Evolutionary conservation across 37 sponge, comb jelly and placozoan genomes (phyloP).

Genomic region (Crambe crambe): DNA sequence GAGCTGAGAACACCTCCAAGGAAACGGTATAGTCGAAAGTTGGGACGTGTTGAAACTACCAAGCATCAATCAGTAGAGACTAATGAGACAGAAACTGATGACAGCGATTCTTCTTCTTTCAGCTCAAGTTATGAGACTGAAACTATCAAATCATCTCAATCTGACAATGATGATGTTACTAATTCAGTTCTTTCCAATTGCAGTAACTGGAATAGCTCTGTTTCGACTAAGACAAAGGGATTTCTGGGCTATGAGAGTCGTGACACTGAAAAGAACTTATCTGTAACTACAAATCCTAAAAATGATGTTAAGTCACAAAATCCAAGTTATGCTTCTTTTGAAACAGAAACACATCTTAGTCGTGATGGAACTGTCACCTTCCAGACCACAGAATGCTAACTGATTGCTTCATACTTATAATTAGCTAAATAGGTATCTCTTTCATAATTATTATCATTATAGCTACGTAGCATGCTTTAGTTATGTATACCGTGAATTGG

Average conservation of each 20-base stretch:
- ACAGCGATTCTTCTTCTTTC: constrained; percentile 17
- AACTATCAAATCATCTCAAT: neutral
- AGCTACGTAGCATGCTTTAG: no score
- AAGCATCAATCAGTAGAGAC: neutral
- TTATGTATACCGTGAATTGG: no score
- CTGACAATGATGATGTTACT: constrained; percentile 12
- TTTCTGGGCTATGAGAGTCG: neutral
- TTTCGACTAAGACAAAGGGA: neutral
- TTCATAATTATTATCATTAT: no score
- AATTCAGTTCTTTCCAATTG: neutral
- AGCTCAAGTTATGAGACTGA: neutral
- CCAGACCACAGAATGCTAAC: constrained; percentile 3
- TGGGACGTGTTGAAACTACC: neutral
- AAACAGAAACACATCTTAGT: neutral
- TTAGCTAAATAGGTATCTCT: no score
- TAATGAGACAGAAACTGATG: constrained; percentile 3
- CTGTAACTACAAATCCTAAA: neutral
- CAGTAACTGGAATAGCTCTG: neutral
- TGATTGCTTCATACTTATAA: no score
- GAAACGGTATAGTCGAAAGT: neutral
- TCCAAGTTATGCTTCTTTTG: neutral
- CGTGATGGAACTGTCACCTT: neutral
- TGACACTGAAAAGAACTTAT: neutral
- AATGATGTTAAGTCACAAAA: no score
- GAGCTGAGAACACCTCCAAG: neutral